These are phyloP conservation scores for Gymnopithys bicolor DNA, from an alignment of 2,797 vertebrate species.

Conservation along the genomic window DNA sequence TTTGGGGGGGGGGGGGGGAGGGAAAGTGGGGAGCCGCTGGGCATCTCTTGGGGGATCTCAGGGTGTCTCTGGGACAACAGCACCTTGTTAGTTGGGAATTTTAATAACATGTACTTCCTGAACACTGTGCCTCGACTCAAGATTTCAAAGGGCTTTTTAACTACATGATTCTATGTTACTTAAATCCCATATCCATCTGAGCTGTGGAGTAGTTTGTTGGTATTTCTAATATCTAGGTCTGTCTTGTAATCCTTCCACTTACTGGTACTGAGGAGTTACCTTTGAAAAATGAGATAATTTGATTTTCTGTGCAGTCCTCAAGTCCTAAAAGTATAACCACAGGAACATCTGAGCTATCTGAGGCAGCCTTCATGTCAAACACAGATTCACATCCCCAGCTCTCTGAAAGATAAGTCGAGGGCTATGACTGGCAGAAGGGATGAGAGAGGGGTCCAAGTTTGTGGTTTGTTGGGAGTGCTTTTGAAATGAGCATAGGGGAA, in stretches of 20 bases:
- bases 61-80: too few species aligned
- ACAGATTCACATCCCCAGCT: too few species aligned
- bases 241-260: background rate
- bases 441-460: too few species aligned
- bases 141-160: background rate
- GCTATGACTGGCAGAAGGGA: too few species aligned
- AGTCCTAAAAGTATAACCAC: background rate
- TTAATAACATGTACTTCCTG: background rate
- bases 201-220: background rate
- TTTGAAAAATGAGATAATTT: background rate
- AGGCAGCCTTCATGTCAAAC: too few species aligned
- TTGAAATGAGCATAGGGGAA: too few species aligned
- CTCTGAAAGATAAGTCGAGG: too few species aligned
- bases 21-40: too few species aligned
- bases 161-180: background rate
- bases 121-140: background rate
- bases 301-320: background rate
- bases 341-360: too few species aligned
- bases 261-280: rapidly evolving
- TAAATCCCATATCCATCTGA: background rate
- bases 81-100: background rate
- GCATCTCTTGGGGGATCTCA: too few species aligned
- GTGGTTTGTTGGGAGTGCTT: too few species aligned
- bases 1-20: too few species aligned
- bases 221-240: background rate